These are phyloP conservation scores for Mallateleia sp. DNA, from an alignment of 2,888 invertebrate genomes.

Conservation along the genomic window DNA sequence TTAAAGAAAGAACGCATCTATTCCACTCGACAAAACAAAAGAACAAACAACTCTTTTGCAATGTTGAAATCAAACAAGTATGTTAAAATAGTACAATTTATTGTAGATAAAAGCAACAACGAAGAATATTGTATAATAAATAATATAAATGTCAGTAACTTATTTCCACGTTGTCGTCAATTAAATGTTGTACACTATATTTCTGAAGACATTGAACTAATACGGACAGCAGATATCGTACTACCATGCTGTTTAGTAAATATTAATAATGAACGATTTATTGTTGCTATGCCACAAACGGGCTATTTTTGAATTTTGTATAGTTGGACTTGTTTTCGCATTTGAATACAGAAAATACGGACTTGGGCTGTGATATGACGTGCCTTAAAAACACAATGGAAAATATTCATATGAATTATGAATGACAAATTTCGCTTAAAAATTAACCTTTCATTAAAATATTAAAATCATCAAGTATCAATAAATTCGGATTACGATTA, in stretches of 20 bases:
- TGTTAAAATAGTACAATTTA: constrained; percentile 4
- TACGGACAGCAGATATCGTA: too few species aligned
- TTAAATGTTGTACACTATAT: constrained; percentile 27
- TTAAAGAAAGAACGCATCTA: background rate
- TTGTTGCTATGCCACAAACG: constrained; percentile 23
- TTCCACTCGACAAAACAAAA: constrained; percentile 13
- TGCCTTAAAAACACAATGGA: too few species aligned
- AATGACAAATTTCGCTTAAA: too few species aligned
- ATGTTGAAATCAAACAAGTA: background rate
- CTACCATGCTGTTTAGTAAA: too few species aligned
- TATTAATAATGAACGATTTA: too few species aligned
- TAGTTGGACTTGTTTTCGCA: too few species aligned
- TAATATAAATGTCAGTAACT: background rate
- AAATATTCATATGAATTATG: too few species aligned
- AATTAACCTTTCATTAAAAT: too few species aligned
- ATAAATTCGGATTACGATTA: too few species aligned
- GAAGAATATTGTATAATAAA: constrained; percentile 36
- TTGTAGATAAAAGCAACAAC: constrained; percentile 15
- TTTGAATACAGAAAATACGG: too few species aligned
- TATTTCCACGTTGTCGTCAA: constrained; percentile 2
- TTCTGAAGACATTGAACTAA: background rate
- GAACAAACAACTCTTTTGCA: constrained; percentile 9
- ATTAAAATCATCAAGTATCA: too few species aligned
- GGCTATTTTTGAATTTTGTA: constrained; percentile 13
- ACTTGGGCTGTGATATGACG: too few species aligned